Percentiles rank a stretch among this genome's conserved stretches.
Conservation (phyloP, 2,797 vertebrate genomes). For the Hozukius guyotensis region DNA sequence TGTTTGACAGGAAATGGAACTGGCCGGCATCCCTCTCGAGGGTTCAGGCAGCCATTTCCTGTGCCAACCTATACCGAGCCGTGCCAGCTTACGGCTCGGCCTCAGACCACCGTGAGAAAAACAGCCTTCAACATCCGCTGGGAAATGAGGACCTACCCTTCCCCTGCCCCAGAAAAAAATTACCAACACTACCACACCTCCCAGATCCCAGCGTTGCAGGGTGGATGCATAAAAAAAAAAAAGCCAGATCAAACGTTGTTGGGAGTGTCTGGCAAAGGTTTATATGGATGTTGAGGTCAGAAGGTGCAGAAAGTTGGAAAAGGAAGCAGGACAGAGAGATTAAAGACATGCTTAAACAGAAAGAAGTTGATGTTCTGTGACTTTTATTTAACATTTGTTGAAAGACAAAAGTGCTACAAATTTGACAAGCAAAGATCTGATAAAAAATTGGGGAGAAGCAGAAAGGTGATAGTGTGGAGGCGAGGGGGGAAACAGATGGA, state of each 20-base stretch:
- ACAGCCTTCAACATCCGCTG: conserved; percentile 28
- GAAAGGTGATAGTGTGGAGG: conserved; percentile 18
- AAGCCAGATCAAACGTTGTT: conserved; percentile 7
- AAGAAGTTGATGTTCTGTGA: neutral
- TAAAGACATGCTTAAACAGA: conserved; percentile 4
- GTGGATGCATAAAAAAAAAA: conserved; percentile 4
- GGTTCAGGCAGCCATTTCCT: conserved; percentile 70
- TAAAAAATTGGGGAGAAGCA: conserved; percentile 4
- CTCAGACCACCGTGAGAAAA: conserved; percentile 75
- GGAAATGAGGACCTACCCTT: conserved; percentile 38
- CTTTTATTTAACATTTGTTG: conserved; percentile 30
- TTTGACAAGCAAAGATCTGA: neutral
- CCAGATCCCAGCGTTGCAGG: neutral
- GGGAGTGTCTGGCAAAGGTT: neutral
- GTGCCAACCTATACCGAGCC: conserved; percentile 45
- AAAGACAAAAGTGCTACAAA: conserved; percentile 34
- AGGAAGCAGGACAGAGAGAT: conserved; percentile 3
- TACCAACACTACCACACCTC: neutral
- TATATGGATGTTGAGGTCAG: conserved; percentile 1
- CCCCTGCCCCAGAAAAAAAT: neutral
- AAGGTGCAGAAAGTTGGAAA: neutral
- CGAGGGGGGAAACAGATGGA: conserved; percentile 35
- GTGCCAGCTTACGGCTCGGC: conserved; percentile 49
- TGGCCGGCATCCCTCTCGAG: conserved; percentile 55
- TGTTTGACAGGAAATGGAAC: conserved; percentile 75